Conservation (phyloP, 1,140 invertebrate genomes). For the Drosophila serrata region DNA sequence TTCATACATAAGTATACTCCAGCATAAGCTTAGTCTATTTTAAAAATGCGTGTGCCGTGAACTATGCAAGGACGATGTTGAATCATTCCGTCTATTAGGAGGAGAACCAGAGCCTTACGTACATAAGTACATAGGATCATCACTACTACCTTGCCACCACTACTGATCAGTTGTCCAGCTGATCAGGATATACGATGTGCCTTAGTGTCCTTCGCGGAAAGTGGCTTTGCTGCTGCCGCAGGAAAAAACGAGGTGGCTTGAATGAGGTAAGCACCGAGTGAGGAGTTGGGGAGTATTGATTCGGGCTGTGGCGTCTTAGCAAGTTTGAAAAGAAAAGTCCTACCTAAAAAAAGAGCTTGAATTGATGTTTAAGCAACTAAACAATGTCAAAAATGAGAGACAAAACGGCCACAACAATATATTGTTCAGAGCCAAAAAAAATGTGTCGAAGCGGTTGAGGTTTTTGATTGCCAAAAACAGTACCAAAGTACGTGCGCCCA, state of each 20-base stretch:
- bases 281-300: slow-evolving; percentile 9
- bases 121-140: background rate
- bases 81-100: slow-evolving; percentile 1
- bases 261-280: slow-evolving; percentile 70
- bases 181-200: slow-evolving; percentile 45
- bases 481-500: background rate
- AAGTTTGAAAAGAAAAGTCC: background rate
- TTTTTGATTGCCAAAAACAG: slow-evolving; percentile 3
- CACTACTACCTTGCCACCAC: background rate
- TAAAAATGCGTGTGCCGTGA: background rate
- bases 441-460: background rate
- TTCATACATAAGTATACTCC: background rate
- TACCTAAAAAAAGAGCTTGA: background rate
- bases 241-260: slow-evolving; percentile 50
- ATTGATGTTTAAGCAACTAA: background rate
- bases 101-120: background rate
- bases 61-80: slow-evolving; percentile 24
- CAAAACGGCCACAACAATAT: background rate
- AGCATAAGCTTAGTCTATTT: background rate
- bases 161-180: background rate
- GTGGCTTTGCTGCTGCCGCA: slow-evolving; percentile 52
- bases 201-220: slow-evolving; percentile 50
- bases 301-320: background rate
- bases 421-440: slow-evolving; percentile 6
- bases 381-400: background rate